Percentiles rank a stretch among this genome's conserved stretches.
Evolutionary conservation across 37 sponge, comb jelly and placozoan genomes (phyloP).

Genomic region (Tethya wilhelma): DNA sequence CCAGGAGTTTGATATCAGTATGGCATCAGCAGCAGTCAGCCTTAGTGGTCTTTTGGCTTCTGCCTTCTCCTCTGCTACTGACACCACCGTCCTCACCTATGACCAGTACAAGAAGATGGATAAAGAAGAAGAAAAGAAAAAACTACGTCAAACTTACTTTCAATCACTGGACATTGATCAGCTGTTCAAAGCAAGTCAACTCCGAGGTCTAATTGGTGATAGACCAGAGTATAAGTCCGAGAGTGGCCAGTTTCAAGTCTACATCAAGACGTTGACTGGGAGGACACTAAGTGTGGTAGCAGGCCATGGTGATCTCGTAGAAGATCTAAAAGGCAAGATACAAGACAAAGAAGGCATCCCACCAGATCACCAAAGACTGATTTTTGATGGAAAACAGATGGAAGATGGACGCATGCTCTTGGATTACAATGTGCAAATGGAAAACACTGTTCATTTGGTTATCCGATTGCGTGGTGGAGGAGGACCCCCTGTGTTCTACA

Average conservation of each 20-base stretch:
- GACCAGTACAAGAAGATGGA: too few species aligned
- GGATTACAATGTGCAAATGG: background rate
- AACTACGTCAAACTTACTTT: too few species aligned
- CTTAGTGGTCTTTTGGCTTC: too few species aligned
- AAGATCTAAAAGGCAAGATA: slow-evolving; percentile 24
- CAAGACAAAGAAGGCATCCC: slow-evolving; percentile 13
- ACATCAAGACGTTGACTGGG: slow-evolving; percentile 46
- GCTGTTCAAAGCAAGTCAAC: too few species aligned
- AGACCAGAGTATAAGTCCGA: too few species aligned
- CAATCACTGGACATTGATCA: too few species aligned
- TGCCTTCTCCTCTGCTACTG: too few species aligned
- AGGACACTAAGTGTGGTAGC: background rate
- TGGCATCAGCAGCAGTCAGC: too few species aligned
- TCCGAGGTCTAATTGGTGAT: too few species aligned
- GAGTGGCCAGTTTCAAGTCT: slow-evolving; percentile 19
- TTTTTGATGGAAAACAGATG: slow-evolving; percentile 22
- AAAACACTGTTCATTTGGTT: slow-evolving; percentile 7
- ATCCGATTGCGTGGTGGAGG: slow-evolving; percentile 17
- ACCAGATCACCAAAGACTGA: slow-evolving; percentile 20
- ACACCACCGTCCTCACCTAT: too few species aligned
- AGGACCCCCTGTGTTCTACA: slow-evolving; percentile 27
- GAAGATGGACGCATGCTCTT: slow-evolving; percentile 21
- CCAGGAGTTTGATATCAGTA: too few species aligned
- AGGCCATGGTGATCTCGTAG: slow-evolving; percentile 6
- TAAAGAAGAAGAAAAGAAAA: too few species aligned